Conservation (phyloP, 2,797 vertebrate species). For the Urosaurus nigricauda region DNA sequence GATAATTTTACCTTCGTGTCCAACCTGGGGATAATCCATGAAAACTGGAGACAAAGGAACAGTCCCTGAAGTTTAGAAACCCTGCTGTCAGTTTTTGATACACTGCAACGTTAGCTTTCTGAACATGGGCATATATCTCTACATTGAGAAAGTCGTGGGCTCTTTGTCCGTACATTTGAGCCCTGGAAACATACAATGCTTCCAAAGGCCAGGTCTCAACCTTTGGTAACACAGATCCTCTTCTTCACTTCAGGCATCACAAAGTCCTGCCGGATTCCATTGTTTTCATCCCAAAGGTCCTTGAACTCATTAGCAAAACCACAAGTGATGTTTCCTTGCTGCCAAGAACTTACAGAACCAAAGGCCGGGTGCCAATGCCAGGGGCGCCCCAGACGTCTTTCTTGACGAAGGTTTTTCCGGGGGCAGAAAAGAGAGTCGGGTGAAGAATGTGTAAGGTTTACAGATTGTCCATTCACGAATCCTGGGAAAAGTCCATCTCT, state of each 20-base stretch:
- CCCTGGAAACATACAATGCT: neutral
- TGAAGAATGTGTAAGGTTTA: constrained; percentile 31
- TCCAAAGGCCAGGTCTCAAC: neutral
- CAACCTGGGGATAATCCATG: too few relatives aligned
- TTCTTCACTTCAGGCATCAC: neutral
- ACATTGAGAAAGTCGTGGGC: neutral
- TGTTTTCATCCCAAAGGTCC: neutral
- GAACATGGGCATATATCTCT: neutral
- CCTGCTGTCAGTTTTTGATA: neutral
- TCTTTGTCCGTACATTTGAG: neutral
- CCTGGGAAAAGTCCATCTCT: constrained; percentile 37
- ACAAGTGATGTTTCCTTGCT: constrained; percentile 31
- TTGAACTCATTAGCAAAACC: constrained; percentile 26
- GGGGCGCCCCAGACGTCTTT: neutral
- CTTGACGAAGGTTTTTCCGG: constrained; percentile 22
- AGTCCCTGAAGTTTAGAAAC: too few relatives aligned
- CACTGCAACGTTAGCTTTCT: neutral
- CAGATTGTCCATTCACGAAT: neutral
- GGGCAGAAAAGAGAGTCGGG: constrained; percentile 32
- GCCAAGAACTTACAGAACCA: neutral
- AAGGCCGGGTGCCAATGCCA: neutral
- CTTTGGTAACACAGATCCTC: neutral
- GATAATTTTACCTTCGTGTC: too few relatives aligned
- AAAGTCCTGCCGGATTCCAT: neutral
- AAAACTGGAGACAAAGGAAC: too few relatives aligned